phyloP scores from a whole-genome alignment of 2,888 invertebrate genomes.

The Tenthredo livida region DNA sequence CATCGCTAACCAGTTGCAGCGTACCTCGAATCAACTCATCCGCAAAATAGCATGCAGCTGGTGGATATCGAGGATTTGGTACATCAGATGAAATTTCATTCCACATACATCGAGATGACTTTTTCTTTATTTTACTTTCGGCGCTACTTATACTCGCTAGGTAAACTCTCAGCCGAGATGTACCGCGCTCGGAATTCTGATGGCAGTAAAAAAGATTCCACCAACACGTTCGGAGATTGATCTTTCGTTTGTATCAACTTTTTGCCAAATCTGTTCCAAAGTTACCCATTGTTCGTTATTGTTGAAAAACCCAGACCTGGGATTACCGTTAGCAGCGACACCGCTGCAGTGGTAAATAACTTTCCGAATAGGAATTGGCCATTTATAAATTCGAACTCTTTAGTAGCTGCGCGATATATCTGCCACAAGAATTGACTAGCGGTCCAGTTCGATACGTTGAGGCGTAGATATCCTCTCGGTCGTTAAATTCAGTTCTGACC shows the following conservation, averaged over 20 bases:
- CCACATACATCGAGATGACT: neutral
- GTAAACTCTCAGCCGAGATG: neutral
- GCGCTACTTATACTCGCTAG: neutral
- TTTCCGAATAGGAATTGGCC: neutral
- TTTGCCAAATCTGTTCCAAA: neutral
- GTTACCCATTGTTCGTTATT: neutral
- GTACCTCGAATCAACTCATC: slow-evolving; percentile 21
- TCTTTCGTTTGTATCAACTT: neutral
- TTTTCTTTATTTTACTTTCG: neutral
- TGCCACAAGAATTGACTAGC: neutral
- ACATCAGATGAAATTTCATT: neutral
- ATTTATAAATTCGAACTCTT: neutral
- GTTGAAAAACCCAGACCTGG: neutral
- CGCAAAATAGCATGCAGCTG: neutral
- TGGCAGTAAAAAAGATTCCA: neutral
- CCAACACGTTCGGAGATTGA: neutral
- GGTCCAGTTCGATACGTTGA: neutral
- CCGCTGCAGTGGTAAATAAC: neutral
- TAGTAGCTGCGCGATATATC: neutral
- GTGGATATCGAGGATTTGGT: neutral
- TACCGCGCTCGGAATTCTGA: neutral
- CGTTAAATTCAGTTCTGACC: slow-evolving; percentile 33
- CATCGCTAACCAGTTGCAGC: slow-evolving; percentile 2
- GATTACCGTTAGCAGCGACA: slow-evolving; percentile 4
- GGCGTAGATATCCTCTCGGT: neutral